phyloP scores from a whole-genome alignment of 2,113 vertebrate genomes.

The Scopus umbretta region DNA sequence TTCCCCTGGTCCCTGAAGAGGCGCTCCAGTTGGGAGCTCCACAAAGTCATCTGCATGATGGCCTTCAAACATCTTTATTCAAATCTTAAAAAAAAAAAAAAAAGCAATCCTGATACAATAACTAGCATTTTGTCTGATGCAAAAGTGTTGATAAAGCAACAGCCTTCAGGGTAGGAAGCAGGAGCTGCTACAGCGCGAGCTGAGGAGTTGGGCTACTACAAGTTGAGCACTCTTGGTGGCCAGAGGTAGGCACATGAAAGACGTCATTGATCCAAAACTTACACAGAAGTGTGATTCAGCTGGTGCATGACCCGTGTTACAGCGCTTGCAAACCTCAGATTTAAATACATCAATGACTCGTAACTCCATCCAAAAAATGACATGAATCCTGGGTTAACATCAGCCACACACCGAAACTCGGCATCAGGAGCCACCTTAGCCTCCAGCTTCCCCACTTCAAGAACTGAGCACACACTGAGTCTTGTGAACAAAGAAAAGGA shows the following conservation, averaged over 20 bases:
- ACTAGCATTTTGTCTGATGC: background rate
- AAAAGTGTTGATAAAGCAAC: background rate
- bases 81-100: background rate
- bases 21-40: background rate
- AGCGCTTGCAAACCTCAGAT: background rate
- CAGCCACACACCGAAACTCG: background rate
- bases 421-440: background rate
- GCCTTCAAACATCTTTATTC: background rate
- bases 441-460: background rate
- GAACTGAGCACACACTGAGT: background rate
- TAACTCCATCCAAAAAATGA: background rate
- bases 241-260: background rate
- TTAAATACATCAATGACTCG: background rate
- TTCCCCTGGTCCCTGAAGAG: background rate
- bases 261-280: background rate
- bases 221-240: background rate
- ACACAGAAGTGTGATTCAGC: background rate
- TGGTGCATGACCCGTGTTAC: background rate
- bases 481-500: background rate
- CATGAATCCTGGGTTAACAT: background rate
- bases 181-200: background rate
- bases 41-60: background rate
- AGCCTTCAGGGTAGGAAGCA: background rate
- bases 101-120: background rate
- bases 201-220: background rate